Conservation (phyloP, 1,140 invertebrate genomes). For the Muscidifurax raptorellus region DNA sequence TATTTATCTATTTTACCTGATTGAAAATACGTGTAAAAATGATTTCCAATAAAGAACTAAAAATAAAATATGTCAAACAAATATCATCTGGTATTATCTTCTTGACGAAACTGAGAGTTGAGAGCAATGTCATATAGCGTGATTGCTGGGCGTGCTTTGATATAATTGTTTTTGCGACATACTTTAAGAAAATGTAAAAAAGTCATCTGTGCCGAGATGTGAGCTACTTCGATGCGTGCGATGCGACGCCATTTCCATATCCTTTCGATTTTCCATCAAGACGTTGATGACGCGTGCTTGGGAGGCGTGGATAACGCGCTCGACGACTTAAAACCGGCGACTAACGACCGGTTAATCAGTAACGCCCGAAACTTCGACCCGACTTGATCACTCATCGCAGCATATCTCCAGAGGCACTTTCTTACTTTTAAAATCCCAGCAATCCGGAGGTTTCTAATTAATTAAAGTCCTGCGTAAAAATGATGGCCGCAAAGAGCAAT, state of each 20-base stretch:
- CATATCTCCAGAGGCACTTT: neutral
- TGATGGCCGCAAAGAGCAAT: neutral
- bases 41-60: no score
- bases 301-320: constrained; percentile 7
- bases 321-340: neutral
- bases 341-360: constrained; percentile 29
- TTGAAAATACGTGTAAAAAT: no score
- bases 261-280: constrained; percentile 1
- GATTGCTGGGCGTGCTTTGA: no score
- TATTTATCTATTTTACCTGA: no score
- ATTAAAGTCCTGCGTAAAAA: neutral
- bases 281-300: neutral
- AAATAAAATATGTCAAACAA: no score
- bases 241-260: neutral
- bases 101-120: no score
- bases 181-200: neutral
- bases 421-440: no score
- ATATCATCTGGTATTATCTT: no score
- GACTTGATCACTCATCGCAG: neutral
- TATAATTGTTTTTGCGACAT: no score
- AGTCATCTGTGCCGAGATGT: neutral
- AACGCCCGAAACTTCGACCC: neutral
- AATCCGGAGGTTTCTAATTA: neutral
- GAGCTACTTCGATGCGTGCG: neutral
- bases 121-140: no score